phyloP scores from a whole-genome alignment of 2,797 vertebrate genomes.

The Rhinogobio ventralis region DNA sequence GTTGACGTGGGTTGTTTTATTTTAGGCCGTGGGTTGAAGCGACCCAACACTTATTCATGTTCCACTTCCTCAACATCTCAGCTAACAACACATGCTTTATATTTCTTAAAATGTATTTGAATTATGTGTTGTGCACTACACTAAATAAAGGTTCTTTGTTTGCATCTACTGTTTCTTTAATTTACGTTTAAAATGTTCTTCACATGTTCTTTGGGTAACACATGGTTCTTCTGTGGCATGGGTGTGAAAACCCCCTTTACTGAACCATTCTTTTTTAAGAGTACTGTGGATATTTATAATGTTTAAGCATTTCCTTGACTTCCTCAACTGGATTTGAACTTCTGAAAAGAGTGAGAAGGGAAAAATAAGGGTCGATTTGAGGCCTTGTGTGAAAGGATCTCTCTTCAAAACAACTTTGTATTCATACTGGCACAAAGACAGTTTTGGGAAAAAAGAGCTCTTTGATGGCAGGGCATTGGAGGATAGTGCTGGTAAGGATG shows the following conservation, averaged over 20 bases:
- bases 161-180: not conserved
- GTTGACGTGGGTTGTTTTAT: too few relatives aligned
- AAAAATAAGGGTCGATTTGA: not conserved
- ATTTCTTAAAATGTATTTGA: not conserved
- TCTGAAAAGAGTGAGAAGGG: not conserved
- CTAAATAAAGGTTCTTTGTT: not conserved
- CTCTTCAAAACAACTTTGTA: constrained; percentile 28
- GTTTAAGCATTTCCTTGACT: not conserved
- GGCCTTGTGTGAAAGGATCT: constrained; percentile 2
- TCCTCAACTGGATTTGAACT: not conserved
- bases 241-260: not conserved
- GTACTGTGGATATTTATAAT: not conserved
- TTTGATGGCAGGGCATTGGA: not conserved
- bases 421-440: constrained; percentile 18
- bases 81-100: not conserved
- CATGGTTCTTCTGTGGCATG: not conserved
- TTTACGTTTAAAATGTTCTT: not conserved
- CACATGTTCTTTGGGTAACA: not conserved
- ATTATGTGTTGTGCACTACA: not conserved
- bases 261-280: not conserved
- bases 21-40: too few relatives aligned
- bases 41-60: too few relatives aligned
- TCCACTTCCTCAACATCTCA: not conserved
- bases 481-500: not conserved
- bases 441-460: not conserved